Evolutionary conservation across 2,113 vertebrate species (phyloP), one percentile per base, ranked within the genome.

Genomic region (pig (Sus scrofa)): DNA sequence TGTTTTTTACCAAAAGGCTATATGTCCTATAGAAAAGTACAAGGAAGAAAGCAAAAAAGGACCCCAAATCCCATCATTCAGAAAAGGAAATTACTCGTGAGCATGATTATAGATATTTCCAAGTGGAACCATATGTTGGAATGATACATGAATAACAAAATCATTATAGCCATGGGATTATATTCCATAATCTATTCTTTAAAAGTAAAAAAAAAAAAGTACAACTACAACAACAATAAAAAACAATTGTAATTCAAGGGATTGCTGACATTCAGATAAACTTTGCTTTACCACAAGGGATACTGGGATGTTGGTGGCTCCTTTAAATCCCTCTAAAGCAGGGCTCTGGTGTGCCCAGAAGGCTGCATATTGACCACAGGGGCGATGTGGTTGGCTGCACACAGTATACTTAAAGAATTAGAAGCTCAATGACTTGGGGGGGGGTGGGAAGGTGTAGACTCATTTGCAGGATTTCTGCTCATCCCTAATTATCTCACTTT

Each of bases 71-170:
- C 26, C 14, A 85, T 13, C 60, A 93, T 19, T 91, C 19, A 58
- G 70, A 96, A 93, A 93, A 68, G 78, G 50, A 96, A 84, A 93
- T 44, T 62, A 37, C 81, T 77, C 88, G 52, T 93, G 30, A 85
- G 34, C 16, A 16, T 26, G 15, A 34, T 75, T 58, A 71, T 78
- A 86, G 13, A 16, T 63, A 86, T 56, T 96, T 75, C 37, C 22
- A 83, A 78, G 27, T 78, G n/a, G 15, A 39, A 30, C 14, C 19
- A 1, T 37, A 62, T 68, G 32, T 68, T 87, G 58, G 82, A 74
- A 74, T n/a, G 10, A 50, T 32, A 83, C 15, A 30, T 9, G 20
- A 58, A 62, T 58, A 93, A 85, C 15, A 32, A 67, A 90, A 89
- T 71, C 15, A 37, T 24, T 56, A n/a, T 54, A 92, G 50, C 27